Conservation (phyloP, 2,888 invertebrate species). For the Ceraclea dissimilis region DNA sequence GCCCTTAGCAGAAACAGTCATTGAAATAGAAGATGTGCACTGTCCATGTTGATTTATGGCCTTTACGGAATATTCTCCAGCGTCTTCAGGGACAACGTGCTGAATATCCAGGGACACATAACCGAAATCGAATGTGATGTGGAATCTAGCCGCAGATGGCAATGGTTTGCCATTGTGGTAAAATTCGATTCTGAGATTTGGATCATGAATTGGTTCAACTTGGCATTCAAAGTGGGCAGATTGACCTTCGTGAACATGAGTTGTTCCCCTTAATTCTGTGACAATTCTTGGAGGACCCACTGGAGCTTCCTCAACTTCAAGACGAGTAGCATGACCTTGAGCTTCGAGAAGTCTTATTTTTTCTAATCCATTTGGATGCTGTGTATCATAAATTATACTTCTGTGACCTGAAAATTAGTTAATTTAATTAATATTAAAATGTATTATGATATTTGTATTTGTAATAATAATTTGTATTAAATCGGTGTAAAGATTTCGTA, state of each 20-base stretch:
- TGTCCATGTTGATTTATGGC: conserved; percentile 90
- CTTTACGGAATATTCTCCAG: conserved; percentile 89
- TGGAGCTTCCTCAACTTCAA: conserved; percentile 76
- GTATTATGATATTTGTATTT: not conserved
- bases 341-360: conserved; percentile 86
- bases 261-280: conserved; percentile 78
- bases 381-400: conserved; percentile 80
- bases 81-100: conserved; percentile 91
- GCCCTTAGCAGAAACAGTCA: conserved; percentile 76
- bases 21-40: conserved; percentile 72
- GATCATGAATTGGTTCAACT: conserved; percentile 84
- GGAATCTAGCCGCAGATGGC: conserved; percentile 85
- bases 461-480: not conserved
- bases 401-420: conserved; percentile 54
- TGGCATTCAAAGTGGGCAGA: conserved; percentile 94
- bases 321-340: conserved; percentile 70
- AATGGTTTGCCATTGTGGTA: conserved; percentile 89
- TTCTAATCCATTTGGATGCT: conserved; percentile 87
- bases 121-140: conserved; percentile 95
- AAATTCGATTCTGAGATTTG: conserved; percentile 82
- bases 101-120: conserved; percentile 93
- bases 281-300: conserved; percentile 76
- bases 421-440: conserved; percentile 9
- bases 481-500: conserved; percentile 31
- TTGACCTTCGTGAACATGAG: conserved; percentile 85